Conservation (phyloP, 2,113 vertebrate species). For the Microcebus murinus region DNA sequence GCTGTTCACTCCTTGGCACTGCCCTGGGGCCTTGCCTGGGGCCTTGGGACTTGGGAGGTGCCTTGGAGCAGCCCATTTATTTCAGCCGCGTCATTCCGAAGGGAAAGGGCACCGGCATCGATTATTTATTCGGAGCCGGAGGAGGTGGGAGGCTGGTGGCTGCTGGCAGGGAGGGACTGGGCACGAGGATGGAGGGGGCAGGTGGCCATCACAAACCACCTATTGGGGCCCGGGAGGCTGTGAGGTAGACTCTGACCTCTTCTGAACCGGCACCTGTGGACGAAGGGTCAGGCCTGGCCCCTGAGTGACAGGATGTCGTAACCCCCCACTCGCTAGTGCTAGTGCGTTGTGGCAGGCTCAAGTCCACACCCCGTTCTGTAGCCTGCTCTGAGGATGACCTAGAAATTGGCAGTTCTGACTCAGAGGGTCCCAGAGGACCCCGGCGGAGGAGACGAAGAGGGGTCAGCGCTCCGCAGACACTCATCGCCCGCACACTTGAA, state of each 20-base stretch:
- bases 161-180: background rate
- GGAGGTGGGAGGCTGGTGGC: constrained; percentile 7
- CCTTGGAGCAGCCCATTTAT: constrained; percentile 20
- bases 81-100: constrained; percentile 76
- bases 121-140: constrained; percentile 58
- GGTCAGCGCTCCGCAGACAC: background rate
- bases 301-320: background rate
- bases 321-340: background rate
- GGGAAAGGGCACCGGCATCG: constrained; percentile 48
- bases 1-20: background rate
- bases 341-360: background rate
- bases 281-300: background rate
- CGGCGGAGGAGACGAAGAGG: background rate
- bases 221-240: background rate
- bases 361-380: background rate
- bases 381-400: constrained; percentile 60
- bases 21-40: background rate
- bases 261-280: background rate
- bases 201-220: background rate
- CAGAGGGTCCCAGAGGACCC: constrained; percentile 52
- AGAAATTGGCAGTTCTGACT: constrained; percentile 58
- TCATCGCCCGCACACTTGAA: background rate
- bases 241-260: constrained; percentile 13
- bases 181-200: background rate
- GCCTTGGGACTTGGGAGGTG: constrained; percentile 20